Percentiles rank a stretch among this genome's conserved stretches.
phyloP scores from a whole-genome alignment of 2,113 vertebrate species.

The Ceyx cyanopectus region DNA sequence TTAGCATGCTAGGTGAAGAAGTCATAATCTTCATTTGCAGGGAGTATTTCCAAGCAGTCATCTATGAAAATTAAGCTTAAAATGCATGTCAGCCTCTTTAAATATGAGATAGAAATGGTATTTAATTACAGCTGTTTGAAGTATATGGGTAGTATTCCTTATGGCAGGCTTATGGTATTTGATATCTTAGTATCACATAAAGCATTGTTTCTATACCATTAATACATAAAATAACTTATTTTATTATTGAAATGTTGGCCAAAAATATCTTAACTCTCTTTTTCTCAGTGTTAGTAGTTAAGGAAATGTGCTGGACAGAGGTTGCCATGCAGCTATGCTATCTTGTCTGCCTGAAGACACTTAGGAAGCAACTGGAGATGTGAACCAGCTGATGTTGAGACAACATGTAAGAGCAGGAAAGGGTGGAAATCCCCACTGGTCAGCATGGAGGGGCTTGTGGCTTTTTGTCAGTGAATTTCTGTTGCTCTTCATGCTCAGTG shows the following conservation, averaged over 20 bases:
- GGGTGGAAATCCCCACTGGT: background rate
- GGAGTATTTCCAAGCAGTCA: background rate
- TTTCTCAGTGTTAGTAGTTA: background rate
- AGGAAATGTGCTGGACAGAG: background rate
- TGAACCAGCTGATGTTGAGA: background rate
- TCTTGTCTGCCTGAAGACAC: background rate
- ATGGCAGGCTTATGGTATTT: background rate
- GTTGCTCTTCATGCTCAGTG: background rate
- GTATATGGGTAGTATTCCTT: background rate
- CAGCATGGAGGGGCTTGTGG: rapidly evolving
- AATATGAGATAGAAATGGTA: background rate
- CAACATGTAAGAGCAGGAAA: background rate
- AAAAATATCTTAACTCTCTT: background rate
- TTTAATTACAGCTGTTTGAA: background rate
- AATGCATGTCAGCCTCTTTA: background rate
- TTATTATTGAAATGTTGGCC: background rate
- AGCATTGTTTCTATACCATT: background rate
- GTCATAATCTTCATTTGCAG: background rate
- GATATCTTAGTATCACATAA: background rate
- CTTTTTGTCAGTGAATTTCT: background rate
- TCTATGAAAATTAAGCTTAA: background rate
- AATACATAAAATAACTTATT: background rate
- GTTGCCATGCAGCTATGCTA: background rate
- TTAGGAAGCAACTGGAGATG: background rate
- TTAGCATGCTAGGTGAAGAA: background rate